Evolutionary conservation across 2,797 vertebrate genomes (phyloP).

Genomic region (Sebastes jordani): DNA sequence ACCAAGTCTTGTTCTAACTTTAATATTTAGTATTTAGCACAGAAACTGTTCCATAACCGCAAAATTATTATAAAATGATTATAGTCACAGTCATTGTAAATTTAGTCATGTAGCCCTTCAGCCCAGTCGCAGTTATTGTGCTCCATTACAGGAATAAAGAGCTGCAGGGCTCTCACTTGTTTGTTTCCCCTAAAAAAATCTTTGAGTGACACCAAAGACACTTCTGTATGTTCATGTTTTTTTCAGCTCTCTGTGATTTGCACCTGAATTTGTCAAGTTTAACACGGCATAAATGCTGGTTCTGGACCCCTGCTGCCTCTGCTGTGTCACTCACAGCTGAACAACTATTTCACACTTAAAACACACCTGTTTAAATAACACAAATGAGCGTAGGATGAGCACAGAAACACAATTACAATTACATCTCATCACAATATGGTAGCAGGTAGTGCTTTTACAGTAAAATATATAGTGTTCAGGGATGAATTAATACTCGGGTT

Average conservation of each 20-base stretch:
- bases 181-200: conserved; percentile 1
- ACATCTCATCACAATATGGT: neutral
- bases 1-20: neutral
- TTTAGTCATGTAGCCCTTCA: neutral
- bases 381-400: neutral
- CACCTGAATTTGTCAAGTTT: neutral
- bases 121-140: neutral
- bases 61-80: neutral
- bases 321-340: conserved; percentile 7
- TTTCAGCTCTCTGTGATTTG: neutral
- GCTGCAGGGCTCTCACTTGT: neutral
- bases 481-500: neutral
- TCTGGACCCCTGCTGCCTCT: conserved; percentile 16
- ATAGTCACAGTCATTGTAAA: neutral
- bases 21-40: neutral
- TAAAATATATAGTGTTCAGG: neutral
- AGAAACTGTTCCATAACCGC: neutral
- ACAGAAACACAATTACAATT: neutral
- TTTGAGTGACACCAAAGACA: conserved; percentile 1
- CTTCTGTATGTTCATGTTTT: neutral
- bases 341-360: neutral
- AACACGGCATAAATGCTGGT: neutral
- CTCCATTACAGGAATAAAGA: neutral
- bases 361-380: neutral
- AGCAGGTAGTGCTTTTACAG: neutral